Evolutionary conservation across 2,797 vertebrate genomes (phyloP), one percentile per base, ranked within the genome.

Genomic region (Gallinago stenura): DNA sequence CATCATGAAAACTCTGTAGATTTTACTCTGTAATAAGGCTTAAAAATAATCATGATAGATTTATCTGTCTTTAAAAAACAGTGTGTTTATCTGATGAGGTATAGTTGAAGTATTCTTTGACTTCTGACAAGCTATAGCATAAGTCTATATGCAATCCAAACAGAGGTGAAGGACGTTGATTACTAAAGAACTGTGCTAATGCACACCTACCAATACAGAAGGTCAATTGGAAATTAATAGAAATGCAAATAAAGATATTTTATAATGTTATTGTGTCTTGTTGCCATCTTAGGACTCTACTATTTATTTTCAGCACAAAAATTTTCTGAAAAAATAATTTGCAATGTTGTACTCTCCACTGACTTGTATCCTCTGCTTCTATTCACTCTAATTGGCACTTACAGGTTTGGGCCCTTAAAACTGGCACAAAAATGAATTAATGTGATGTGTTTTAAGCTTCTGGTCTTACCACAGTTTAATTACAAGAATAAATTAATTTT

Each of bases 401-500:
- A 64, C 56, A 94, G 91, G 87, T 93, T 88, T 87, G 81, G 45
- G 48, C 60, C 79, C 75, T 95, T 94, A 81, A 93, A 83, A 93
- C 18, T 93, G 96, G 95, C 82, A 89, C 2, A 35, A 96, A 88
- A 94, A 77, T 91, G 88, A 95, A 92, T 93, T 94, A 96, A 96
- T 88, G 72, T 60, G 82, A 83, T 76, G 26, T 83, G 57, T 81
- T 92, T 96, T 94, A 97, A 95, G 64, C 83, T 96, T 94, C 95
- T 97, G 93, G 89, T 91, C 80, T 91, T 92, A 86, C 83, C 73
- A 87, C 2, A 35, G 82, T 94, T 97, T 94, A 95, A 88, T 91
- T 95, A 83, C 57, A 90, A 95, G 95, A 96, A 94, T 95, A 95
- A 95, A 95, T 97, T 93, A 82, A 78, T 95, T 96, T 93, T 87